Evolutionary conservation across 2,888 invertebrate genomes (phyloP), one percentile per base, ranked within the genome.

Genomic region (Hoplodrina blanda): DNA sequence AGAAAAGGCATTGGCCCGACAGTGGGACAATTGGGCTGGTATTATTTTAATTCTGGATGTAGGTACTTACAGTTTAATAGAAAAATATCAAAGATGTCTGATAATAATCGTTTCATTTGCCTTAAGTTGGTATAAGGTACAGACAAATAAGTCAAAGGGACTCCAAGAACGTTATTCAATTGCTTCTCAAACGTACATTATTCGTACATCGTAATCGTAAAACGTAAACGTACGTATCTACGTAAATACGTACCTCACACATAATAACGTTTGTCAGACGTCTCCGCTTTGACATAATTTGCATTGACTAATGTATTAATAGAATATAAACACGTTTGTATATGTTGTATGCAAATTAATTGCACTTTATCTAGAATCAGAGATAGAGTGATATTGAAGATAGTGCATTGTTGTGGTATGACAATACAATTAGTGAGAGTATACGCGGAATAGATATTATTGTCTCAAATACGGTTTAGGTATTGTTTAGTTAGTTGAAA

Each of bases 231-330:
- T 66, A 55, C 11, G 3, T 33, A 33, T 7, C 33, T 33, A 41
- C 25, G 25, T 25, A 25, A 25, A 25, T 44, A 44, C 11, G n/a
- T 63, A 73, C 30, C n/a, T 63, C 49, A 60, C 33, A 59, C 53
- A 71, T 64, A 69, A 62, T 68, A 85, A 85, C 76, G 81, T 88
- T 88, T 81, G 83, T 76, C 61, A 83, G 60, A 83, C 82, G 81
- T 82, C 81, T 79, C 68, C 71, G 84, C 89, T 91, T 90, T 89
- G 88, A 88, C 82, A 86, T 84, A 83, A 90, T 91, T 91, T 90
- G 86, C 87, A 90, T 91, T 85, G 72, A 85, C 86, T 86, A 85
- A 89, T 89, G 85, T 88, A 85, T 82, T 82, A 74, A 67, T 75
- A 76, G 70, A 73, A 53, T 55, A 41, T 25, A 54, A 52, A 62